These are phyloP conservation scores for Tetragonisca angustula DNA, from an alignment of 2,888 invertebrate species.

Conservation along the genomic window DNA sequence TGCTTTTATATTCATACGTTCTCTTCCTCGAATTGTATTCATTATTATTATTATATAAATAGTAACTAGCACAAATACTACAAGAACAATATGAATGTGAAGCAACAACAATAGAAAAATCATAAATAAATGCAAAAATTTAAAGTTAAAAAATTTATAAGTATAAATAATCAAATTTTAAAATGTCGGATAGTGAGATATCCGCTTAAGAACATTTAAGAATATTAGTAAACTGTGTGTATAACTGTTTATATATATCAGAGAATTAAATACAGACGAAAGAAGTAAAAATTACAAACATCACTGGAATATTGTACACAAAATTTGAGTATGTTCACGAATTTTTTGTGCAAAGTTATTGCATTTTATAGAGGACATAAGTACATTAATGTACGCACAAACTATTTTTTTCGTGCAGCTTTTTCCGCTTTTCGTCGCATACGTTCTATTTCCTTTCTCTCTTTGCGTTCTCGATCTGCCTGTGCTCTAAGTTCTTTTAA, in stretches of 20 bases:
- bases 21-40: slow-evolving; percentile 31
- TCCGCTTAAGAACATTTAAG: slow-evolving; percentile 34
- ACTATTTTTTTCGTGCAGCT: slow-evolving; percentile 87
- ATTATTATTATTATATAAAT: slow-evolving; percentile 49
- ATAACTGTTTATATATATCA: slow-evolving; percentile 30
- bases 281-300: slow-evolving; percentile 51
- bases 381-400: slow-evolving; percentile 41
- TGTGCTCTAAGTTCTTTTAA: slow-evolving; percentile 93
- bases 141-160: slow-evolving; percentile 38
- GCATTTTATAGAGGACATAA: slow-evolving; percentile 49
- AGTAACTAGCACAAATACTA: slow-evolving; percentile 64
- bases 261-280: slow-evolving; percentile 53
- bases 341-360: slow-evolving; percentile 47
- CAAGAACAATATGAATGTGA: slow-evolving; percentile 37
- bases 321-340: slow-evolving; percentile 47
- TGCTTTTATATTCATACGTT: slow-evolving; percentile 38
- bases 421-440: slow-evolving; percentile 94
- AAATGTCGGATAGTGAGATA: slow-evolving; percentile 28
- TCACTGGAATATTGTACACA: slow-evolving; percentile 53
- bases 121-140: slow-evolving; percentile 68
- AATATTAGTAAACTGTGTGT: slow-evolving; percentile 6
- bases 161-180: slow-evolving; percentile 51
- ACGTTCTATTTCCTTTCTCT: slow-evolving; percentile 92
- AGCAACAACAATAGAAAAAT: slow-evolving; percentile 58
- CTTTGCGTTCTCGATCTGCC: slow-evolving; percentile 93